phyloP scores from a whole-genome alignment of 1,140 invertebrate species.

The Lysiphlebus fabarum region DNA sequence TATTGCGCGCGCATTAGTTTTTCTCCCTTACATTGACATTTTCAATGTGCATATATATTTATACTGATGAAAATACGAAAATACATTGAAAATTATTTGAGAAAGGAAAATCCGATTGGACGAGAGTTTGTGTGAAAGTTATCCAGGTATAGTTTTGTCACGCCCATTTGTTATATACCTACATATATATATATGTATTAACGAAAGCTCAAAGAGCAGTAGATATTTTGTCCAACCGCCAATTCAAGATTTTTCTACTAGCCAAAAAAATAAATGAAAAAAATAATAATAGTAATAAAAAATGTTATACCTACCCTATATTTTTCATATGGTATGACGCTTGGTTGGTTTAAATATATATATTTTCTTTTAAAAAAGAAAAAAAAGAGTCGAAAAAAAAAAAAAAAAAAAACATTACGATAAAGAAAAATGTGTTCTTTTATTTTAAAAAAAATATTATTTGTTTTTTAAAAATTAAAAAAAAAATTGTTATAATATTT shows the following conservation, averaged over 20 bases:
- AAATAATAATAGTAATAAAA: background rate
- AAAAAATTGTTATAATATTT: background rate
- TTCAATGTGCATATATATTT: too few species aligned
- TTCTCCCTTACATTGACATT: too few species aligned
- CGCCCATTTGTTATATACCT: constrained; percentile 40
- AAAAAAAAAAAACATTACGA: too few species aligned
- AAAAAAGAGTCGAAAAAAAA: too few species aligned
- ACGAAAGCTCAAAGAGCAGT: constrained; percentile 26
- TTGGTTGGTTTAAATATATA: too few species aligned
- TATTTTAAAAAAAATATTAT: background rate
- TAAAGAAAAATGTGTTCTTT: too few species aligned
- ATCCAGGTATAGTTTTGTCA: constrained; percentile 39
- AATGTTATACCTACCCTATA: background rate
- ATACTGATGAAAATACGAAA: too few species aligned
- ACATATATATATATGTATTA: too few species aligned
- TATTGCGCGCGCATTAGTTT: too few species aligned
- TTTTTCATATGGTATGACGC: too few species aligned
- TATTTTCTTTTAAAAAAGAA: too few species aligned
- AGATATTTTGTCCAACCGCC: constrained; percentile 45
- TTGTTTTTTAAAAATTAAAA: background rate
- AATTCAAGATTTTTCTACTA: constrained; percentile 13
- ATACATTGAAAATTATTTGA: too few species aligned
- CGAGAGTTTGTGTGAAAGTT: constrained; percentile 48
- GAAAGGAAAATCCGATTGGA: constrained; percentile 38
- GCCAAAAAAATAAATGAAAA: background rate